Percentiles rank a stretch among this genome's conserved stretches.
These are phyloP conservation scores for Pachyramphus minor DNA, from an alignment of 2,113 vertebrate genomes.

Conservation along the genomic window DNA sequence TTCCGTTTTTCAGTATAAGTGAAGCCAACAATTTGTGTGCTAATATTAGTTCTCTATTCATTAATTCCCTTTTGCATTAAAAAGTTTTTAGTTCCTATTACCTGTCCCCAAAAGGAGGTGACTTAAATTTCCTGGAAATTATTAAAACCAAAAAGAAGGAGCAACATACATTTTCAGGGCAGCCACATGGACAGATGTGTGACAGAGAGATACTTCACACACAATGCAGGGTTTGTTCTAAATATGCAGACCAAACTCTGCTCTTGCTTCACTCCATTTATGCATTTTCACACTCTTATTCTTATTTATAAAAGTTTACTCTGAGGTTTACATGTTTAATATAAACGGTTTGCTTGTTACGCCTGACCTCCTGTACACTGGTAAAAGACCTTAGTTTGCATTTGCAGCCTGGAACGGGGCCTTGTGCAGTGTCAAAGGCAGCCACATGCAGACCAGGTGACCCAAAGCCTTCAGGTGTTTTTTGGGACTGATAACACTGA, in stretches of 20 bases:
- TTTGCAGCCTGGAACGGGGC: not conserved
- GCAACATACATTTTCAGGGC: not conserved
- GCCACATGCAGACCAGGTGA: not conserved
- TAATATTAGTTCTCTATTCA: not conserved
- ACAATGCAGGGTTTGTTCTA: not conserved
- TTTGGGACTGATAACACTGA: not conserved
- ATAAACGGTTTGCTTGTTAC: not conserved
- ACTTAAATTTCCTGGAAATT: not conserved
- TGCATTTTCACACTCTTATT: not conserved
- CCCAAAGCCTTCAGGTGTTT: not conserved
- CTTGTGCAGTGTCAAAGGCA: not conserved
- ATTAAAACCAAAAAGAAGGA: not conserved
- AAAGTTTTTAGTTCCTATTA: not conserved
- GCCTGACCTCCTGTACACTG: not conserved
- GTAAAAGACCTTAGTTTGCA: not conserved
- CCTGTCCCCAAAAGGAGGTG: not conserved
- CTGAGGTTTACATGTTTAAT: not conserved
- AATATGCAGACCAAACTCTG: not conserved
- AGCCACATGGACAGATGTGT: not conserved
- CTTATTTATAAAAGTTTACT: not conserved
- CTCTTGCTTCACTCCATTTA: not conserved
- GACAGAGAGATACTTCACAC: not conserved
- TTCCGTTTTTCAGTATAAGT: not conserved
- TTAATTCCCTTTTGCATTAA: not conserved
- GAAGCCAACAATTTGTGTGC: not conserved